Conservation (phyloP, 2,113 vertebrate species). For the Corythornis cristatus region DNA sequence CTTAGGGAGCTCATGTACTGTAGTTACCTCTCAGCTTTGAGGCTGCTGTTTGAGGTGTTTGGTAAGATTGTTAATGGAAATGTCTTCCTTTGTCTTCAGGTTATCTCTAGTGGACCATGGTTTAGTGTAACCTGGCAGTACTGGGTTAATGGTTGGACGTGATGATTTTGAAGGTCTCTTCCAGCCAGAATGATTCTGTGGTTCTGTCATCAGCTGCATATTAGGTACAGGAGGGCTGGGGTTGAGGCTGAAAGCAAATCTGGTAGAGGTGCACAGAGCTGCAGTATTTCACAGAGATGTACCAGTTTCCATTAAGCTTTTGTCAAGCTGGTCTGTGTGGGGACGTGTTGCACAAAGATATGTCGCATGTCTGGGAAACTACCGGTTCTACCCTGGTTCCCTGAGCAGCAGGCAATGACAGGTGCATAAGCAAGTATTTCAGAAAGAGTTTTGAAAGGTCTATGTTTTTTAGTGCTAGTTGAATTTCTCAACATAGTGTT, state of each 20-base stretch:
- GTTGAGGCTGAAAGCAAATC: background rate
- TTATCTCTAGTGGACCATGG: background rate
- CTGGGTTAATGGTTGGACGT: background rate
- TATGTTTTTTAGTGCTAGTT: background rate
- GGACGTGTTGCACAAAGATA: background rate
- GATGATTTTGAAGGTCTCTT: background rate
- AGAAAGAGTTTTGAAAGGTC: background rate
- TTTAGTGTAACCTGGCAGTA: background rate
- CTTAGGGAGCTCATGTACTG: background rate
- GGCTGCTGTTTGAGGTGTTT: background rate
- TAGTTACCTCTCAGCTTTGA: background rate
- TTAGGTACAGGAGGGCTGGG: background rate
- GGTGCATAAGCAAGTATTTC: background rate
- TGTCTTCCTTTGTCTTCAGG: background rate
- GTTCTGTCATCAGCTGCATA: background rate
- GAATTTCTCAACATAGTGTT: background rate
- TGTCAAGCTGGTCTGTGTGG: background rate
- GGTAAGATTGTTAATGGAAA: background rate
- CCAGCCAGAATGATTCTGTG: background rate
- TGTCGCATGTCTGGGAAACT: background rate
- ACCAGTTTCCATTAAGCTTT: background rate
- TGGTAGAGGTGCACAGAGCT: background rate
- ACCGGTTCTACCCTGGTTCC: background rate
- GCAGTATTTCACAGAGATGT: background rate
- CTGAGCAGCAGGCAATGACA: background rate